A percentile compares a stretch with the other conserved stretches of the same genome.
phyloP scores from a whole-genome alignment of 1,140 invertebrate species.

The Belonocnema kinseyi region DNA sequence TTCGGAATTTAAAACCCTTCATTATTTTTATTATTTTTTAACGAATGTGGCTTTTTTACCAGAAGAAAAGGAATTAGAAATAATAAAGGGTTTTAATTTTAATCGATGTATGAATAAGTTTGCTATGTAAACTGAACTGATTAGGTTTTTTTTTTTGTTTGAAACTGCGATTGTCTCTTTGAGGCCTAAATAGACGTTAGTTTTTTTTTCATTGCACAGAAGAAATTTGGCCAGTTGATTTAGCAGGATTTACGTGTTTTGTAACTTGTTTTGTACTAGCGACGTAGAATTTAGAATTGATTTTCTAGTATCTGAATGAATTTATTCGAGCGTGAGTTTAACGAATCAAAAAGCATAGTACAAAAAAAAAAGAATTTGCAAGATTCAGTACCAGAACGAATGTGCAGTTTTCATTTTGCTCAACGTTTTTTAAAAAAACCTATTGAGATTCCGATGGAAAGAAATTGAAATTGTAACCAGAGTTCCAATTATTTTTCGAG shows the following conservation, averaged over 20 bases:
- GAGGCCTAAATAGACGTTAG: constrained; percentile 6
- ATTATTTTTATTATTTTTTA: neutral
- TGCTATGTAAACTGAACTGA: constrained; percentile 33
- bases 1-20: constrained; percentile 30
- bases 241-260: neutral
- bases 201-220: constrained; percentile 32
- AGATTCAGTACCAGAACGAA: constrained; percentile 35
- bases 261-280: neutral
- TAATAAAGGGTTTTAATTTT: constrained; percentile 11
- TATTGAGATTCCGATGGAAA: constrained; percentile 33
- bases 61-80: neutral
- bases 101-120: constrained; percentile 29
- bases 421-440: constrained; percentile 32
- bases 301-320: neutral
- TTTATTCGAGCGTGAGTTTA: constrained; percentile 10
- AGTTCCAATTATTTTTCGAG: too few relatives aligned
- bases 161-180: constrained; percentile 13
- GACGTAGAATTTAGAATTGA: neutral
- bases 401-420: constrained; percentile 32
- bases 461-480: neutral
- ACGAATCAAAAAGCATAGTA: constrained; percentile 35
- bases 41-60: neutral
- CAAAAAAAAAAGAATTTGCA: constrained; percentile 34
- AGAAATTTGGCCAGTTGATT: constrained; percentile 28
- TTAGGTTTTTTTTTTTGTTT: constrained; percentile 31